Evolutionary conservation across 1,140 invertebrate species (phyloP), one percentile per base, ranked within the genome.

Genomic region (Anastrepha ludens): DNA sequence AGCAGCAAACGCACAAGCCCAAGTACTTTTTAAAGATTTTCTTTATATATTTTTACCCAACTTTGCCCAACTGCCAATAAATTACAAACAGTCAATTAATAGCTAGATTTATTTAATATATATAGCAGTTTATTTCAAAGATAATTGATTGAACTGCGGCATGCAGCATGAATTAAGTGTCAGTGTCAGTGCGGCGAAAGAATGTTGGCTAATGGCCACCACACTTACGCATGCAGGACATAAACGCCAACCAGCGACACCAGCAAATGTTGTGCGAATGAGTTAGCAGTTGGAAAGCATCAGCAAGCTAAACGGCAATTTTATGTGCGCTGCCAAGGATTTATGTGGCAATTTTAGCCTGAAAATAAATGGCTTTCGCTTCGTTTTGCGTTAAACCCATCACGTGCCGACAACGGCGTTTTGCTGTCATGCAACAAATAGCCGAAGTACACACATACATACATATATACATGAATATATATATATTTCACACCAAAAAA

Each of bases 51-150:
- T 55, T 55, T 55, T 29, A 29, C 29, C 29, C 29, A 39, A 6
- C 1, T 55, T 81, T 55, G 55, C 74, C 17, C 17, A 29, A 81
- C 74, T 81, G 74, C 20, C 74, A 81, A 81, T 81, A 81, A 81
- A 81, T 81, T 81, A 81, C 74, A 81, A 81, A 81, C 47, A 81
- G 74, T 81, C 74, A 81, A 81, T 81, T 81, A 81, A 81, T 81
- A 81, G 74, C 17, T 81, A 81, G 74, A 81, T 81, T 81, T 81
- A 81, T 81, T 81, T 81, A 81, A 81, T 81, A 81, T 55, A 81
- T 81, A 81, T 50, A 55, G 47, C 47, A 81, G 74, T 81, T 55
- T 81, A 81, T 81, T 81, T 55, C 74, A 81, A 81, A 81, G 74
- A 81, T 81, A 81, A 81, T 81, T 81, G 74, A 81, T 81, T 81